Evolutionary conservation across 2,888 invertebrate species (phyloP).

Genomic region (Laspeyria flexula): DNA sequence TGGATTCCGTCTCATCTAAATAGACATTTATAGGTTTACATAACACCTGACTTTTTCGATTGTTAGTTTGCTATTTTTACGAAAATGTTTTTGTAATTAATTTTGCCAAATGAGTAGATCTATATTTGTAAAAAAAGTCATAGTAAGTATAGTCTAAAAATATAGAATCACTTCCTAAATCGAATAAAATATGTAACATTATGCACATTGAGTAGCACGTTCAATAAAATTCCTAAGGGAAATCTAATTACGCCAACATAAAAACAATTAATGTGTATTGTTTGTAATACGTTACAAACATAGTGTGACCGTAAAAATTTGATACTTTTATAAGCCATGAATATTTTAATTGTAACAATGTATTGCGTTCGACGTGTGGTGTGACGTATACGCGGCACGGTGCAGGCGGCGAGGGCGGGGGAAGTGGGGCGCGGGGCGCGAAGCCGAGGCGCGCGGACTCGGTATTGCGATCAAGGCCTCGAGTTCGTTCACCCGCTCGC

Average conservation of each 20-base stretch:
- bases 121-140: no score
- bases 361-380: conserved; percentile 52
- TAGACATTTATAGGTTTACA: conserved; percentile 51
- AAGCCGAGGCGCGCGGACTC: conserved; percentile 53
- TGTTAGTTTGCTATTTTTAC: conserved; percentile 3
- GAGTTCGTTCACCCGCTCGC: conserved; percentile 81
- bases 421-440: conserved; percentile 41
- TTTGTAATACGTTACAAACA: conserved; percentile 31
- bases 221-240: not conserved
- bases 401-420: conserved; percentile 40
- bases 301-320: conserved; percentile 40
- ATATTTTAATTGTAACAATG: conserved; percentile 61
- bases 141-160: not conserved
- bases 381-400: conserved; percentile 59
- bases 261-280: conserved; percentile 24
- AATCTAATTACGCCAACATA: not conserved
- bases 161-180: not conserved
- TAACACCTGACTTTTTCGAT: conserved; percentile 41
- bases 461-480: conserved; percentile 85
- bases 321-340: conserved; percentile 47
- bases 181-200: not conserved
- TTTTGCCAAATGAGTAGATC: not conserved
- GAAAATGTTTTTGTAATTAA: conserved; percentile 1
- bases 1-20: conserved; percentile 51
- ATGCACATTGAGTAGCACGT: not conserved